Conservation (phyloP, 2,113 vertebrate genomes). For the Mola mola region DNA sequence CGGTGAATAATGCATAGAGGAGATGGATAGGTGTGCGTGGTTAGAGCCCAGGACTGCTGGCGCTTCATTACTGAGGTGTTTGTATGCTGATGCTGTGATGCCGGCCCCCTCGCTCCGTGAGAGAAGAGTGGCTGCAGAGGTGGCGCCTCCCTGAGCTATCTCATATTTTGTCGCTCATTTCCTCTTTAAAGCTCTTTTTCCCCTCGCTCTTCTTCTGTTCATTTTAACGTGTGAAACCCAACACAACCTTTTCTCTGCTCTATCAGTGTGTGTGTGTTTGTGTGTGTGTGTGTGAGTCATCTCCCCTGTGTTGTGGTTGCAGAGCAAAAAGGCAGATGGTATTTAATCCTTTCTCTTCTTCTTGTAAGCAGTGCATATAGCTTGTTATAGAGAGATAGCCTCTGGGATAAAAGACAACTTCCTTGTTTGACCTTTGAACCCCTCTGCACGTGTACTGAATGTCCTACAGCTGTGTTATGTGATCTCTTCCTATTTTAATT, state of each 20-base stretch:
- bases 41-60: slow-evolving; percentile 70
- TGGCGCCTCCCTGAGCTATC: slow-evolving; percentile 59
- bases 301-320: slow-evolving; percentile 18
- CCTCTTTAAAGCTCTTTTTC: slow-evolving; percentile 37
- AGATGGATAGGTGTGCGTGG: slow-evolving; percentile 83
- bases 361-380: neutral
- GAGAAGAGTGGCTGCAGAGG: slow-evolving; percentile 60
- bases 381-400: slow-evolving; percentile 14
- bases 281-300: slow-evolving; percentile 22
- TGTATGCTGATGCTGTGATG: slow-evolving; percentile 79
- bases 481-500: neutral
- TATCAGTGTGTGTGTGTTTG: slow-evolving; percentile 5
- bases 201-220: slow-evolving; percentile 19
- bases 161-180: slow-evolving; percentile 62
- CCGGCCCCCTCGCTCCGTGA: slow-evolving; percentile 41
- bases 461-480: neutral
- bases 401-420: slow-evolving; percentile 11
- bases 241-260: slow-evolving; percentile 12
- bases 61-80: slow-evolving; percentile 78
- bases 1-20: slow-evolving; percentile 82
- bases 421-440: slow-evolving; percentile 36
- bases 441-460: slow-evolving; percentile 5
- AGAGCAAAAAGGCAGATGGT: slow-evolving; percentile 22
- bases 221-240: slow-evolving; percentile 34
- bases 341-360: slow-evolving; percentile 15